Conservation (phyloP, 2,888 invertebrate species). For the Leptinotarsa rubiginosa region DNA sequence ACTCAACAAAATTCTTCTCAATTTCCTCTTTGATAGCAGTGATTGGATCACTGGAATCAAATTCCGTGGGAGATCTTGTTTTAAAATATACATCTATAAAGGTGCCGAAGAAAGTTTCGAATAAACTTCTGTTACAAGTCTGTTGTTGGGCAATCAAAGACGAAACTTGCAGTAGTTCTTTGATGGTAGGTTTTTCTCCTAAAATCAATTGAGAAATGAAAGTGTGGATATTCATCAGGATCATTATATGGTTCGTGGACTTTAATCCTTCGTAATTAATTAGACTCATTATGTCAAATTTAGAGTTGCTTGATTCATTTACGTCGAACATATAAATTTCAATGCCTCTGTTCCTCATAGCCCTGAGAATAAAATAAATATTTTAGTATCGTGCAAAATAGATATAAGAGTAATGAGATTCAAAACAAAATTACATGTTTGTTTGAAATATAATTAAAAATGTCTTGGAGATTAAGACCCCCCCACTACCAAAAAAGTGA, state of each 20-base stretch:
- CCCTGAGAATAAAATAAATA: constrained; percentile 69
- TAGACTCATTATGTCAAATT: constrained; percentile 69
- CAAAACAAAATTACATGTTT: too few relatives aligned
- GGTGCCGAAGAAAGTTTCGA: constrained; percentile 70
- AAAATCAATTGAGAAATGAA: constrained; percentile 62
- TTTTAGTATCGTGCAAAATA: neutral
- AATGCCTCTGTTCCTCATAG: constrained; percentile 98
- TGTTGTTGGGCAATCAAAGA: constrained; percentile 75
- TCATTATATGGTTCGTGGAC: constrained; percentile 50
- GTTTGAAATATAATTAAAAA: too few relatives aligned
- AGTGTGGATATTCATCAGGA: constrained; percentile 68
- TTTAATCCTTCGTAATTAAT: constrained; percentile 67
- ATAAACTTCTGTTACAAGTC: constrained; percentile 56
- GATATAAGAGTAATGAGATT: neutral
- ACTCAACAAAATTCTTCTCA: constrained; percentile 51
- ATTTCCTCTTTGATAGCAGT: constrained; percentile 68
- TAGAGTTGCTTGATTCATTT: constrained; percentile 50
- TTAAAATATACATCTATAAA: constrained; percentile 75
- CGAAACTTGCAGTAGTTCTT: constrained; percentile 75
- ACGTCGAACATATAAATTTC: constrained; percentile 79
- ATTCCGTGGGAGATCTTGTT: constrained; percentile 57
- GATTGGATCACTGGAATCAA: constrained; percentile 65
- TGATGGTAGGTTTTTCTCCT: constrained; percentile 74
- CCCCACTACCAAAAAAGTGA: too few relatives aligned
- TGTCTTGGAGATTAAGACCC: too few relatives aligned